phyloP scores from a whole-genome alignment of 2,113 vertebrate species.

The Microtus pennsylvanicus region DNA sequence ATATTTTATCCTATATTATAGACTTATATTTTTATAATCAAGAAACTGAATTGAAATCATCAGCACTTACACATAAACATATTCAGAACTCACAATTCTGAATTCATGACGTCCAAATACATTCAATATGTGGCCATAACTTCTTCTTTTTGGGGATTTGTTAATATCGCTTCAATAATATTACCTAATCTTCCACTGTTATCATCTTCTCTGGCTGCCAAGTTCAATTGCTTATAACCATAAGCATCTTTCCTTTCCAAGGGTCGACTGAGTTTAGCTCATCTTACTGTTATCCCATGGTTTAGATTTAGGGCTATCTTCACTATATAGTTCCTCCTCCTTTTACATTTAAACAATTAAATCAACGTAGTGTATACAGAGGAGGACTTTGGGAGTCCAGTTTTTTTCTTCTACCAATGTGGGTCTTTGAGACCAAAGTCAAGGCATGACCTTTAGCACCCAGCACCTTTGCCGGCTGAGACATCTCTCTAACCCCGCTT shows the following conservation, averaged over 20 bases:
- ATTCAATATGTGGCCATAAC: background rate
- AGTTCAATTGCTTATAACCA: background rate
- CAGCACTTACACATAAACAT: background rate
- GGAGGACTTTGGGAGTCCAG: background rate
- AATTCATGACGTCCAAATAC: constrained; percentile 2
- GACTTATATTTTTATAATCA: background rate
- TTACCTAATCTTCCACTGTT: background rate
- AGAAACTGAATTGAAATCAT: background rate
- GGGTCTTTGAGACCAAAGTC: background rate
- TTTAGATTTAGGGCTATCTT: background rate
- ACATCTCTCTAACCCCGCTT: background rate
- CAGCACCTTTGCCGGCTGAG: background rate
- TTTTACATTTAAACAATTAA: background rate
- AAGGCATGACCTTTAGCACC: no score
- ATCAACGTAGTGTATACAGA: background rate
- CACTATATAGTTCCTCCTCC: background rate
- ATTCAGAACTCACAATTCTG: constrained; percentile 6
- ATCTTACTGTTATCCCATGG: background rate
- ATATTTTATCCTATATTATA: background rate
- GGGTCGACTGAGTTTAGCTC: background rate
- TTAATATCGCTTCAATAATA: background rate
- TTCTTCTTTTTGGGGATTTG: background rate
- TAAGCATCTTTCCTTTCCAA: background rate
- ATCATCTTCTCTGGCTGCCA: no score
- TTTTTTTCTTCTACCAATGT: background rate